phyloP scores from a whole-genome alignment of 2,888 invertebrate species.

The Ptychoptera contaminata region DNA sequence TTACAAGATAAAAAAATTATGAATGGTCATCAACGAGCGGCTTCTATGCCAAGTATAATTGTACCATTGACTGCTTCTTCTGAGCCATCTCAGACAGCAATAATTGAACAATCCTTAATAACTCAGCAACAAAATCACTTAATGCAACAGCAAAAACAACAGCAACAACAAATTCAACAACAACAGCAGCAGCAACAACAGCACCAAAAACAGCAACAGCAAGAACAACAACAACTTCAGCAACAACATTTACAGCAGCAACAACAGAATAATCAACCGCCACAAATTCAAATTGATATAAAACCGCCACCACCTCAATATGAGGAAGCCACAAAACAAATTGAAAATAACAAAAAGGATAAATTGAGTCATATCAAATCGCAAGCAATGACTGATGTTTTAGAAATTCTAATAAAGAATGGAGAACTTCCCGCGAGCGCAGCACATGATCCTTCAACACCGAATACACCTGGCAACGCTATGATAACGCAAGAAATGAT shows the following conservation, averaged over 20 bases:
- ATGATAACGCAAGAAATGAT: slow-evolving; percentile 7
- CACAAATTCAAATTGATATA: slow-evolving; percentile 20
- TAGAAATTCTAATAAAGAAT: slow-evolving; percentile 85
- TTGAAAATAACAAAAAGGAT: slow-evolving; percentile 15
- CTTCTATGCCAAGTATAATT: slow-evolving; percentile 44
- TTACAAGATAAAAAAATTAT: slow-evolving; percentile 32
- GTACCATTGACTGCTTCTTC: slow-evolving; percentile 21
- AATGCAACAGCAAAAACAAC: slow-evolving; percentile 22
- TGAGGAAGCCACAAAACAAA: slow-evolving; percentile 46
- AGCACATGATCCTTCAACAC: slow-evolving; percentile 34
- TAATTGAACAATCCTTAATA: slow-evolving; percentile 15
- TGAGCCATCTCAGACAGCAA: slow-evolving; percentile 15
- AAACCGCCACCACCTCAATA: slow-evolving; percentile 47
- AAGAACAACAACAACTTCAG: slow-evolving; percentile 26
- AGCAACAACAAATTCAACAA: slow-evolving; percentile 12
- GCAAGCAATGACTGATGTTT: slow-evolving; percentile 48
- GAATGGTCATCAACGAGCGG: slow-evolving; percentile 35
- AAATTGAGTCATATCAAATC: slow-evolving; percentile 19
- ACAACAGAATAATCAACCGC: slow-evolving; percentile 33
- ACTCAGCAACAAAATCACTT: slow-evolving; percentile 24
- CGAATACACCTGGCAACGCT: slow-evolving; percentile 24
- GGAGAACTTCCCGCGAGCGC: slow-evolving; percentile 85
- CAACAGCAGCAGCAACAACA: slow-evolving; percentile 18
- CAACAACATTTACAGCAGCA: slow-evolving; percentile 38
- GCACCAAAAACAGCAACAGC: slow-evolving; percentile 19